Base-by-base conservation (phyloP, 2,888 invertebrate species). In the Ferrisia virgata region DNA sequence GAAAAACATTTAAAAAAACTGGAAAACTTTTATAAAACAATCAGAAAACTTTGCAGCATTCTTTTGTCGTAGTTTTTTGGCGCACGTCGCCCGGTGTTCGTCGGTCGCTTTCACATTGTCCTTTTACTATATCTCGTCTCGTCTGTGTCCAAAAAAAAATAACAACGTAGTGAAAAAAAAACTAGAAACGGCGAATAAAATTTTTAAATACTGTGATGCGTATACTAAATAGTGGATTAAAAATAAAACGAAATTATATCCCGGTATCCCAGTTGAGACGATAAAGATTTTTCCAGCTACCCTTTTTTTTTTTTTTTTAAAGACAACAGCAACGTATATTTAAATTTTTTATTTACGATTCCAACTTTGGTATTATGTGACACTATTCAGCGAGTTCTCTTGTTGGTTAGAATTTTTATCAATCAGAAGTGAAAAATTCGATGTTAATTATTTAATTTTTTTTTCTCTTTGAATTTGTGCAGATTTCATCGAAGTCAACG, bases 401-500 rank as follows among this genome's bases (percentile, higher is more conserved):
- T n/a, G n/a, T n/a, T n/a, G n/a, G n/a, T n/a, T n/a, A n/a, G n/a
- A n/a, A n/a, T n/a, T n/a, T n/a, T n/a, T n/a, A n/a, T n/a, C n/a
- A n/a, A n/a, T 43, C 15, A 15, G 43, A 15, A 15, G 43, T 43
- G 15, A 9, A 9, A 1, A 43, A 1, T 43, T 15, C n/a, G n/a
- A n/a, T n/a, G n/a, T n/a, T 43, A 13, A 15, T 40, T 2, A 47
- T 3, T 72, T 72, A 72, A 72, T 36, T 72, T n/a, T 15, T 2
- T n/a, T 5, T 79, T 79, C 53, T 31, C 6, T 79, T 40, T 47
- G 3, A 4, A 4, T 36, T 79, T 36, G 11, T 40, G 79, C 43
- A 64, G 82, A 69, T 82, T 82, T 39, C 31, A 36, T 40, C 22
- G 82, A 82, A 72, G 72, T 76, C n/a, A 82, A 82, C 40, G 82